Conservation (phyloP, 2,797 vertebrate genomes). For the Acanthiza pusilla region DNA sequence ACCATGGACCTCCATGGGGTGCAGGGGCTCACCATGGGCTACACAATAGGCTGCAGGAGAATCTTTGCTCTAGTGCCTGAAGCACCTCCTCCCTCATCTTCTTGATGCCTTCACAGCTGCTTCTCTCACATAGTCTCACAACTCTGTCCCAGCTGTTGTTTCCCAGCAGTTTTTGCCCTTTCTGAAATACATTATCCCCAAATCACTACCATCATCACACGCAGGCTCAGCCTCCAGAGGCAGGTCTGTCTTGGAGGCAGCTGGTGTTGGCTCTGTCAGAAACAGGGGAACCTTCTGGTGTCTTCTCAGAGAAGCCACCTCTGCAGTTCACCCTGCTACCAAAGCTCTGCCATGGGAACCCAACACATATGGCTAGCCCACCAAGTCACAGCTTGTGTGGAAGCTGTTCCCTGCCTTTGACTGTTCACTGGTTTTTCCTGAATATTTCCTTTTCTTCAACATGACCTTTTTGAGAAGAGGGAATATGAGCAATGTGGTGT, state of each 20-base stretch:
- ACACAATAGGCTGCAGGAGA: background rate
- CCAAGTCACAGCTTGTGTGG: background rate
- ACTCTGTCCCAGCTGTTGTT: background rate
- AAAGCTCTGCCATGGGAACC: background rate
- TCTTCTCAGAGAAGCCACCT: background rate
- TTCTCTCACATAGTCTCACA: background rate
- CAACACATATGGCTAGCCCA: background rate
- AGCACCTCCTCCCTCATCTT: background rate
- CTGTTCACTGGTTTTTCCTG: background rate
- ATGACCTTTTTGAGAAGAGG: background rate
- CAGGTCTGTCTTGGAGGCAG: background rate
- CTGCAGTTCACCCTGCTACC: background rate
- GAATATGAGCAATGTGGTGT: background rate
- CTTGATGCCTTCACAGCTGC: background rate
- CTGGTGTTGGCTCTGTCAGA: background rate
- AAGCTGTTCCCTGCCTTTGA: background rate
- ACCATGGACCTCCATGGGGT: background rate
- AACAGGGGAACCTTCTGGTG: background rate
- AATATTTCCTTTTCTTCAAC: background rate
- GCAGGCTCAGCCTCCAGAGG: fast-evolving
- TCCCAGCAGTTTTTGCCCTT: background rate
- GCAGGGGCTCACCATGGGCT: background rate
- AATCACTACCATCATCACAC: background rate
- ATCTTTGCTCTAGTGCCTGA: background rate
- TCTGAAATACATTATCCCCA: background rate